Evolutionary conservation across 2,888 invertebrate species (phyloP).

Genomic region (Oxyscelio sp.): DNA sequence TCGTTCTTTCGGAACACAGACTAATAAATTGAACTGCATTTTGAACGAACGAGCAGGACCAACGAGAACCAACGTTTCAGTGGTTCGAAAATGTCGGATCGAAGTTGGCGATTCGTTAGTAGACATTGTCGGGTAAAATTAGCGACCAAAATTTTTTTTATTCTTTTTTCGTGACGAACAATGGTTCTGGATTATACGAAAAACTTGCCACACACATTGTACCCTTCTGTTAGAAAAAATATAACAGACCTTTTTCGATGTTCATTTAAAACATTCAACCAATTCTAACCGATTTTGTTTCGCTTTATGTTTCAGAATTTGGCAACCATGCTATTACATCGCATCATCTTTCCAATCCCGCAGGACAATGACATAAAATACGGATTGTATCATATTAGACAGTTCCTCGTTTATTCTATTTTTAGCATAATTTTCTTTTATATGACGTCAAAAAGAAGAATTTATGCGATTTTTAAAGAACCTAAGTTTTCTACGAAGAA

Average conservation of each 20-base stretch:
- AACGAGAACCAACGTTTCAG: constrained; percentile 71
- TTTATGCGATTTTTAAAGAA: too few species aligned
- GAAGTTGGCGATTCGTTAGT: constrained; percentile 71
- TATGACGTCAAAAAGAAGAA: neutral
- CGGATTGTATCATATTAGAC: constrained; percentile 15
- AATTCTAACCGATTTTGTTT: constrained; percentile 76
- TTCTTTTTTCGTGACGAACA: constrained; percentile 61
- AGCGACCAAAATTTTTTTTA: constrained; percentile 63
- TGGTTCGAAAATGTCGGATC: constrained; percentile 69
- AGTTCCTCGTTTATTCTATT: constrained; percentile 7
- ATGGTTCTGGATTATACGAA: constrained; percentile 50
- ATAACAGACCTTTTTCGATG: constrained; percentile 52
- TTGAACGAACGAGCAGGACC: constrained; percentile 65
- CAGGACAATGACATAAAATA: constrained; percentile 38
- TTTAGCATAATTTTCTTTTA: neutral
- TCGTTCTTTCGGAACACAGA: constrained; percentile 62
- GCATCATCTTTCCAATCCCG: constrained; percentile 79
- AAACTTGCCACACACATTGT: constrained; percentile 55
- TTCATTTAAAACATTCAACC: constrained; percentile 65
- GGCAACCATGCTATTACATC: constrained; percentile 86
- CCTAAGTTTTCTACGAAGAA: too few species aligned
- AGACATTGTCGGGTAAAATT: constrained; percentile 72
- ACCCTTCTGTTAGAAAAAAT: constrained; percentile 5
- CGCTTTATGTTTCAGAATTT: constrained; percentile 86
- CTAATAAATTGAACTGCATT: constrained; percentile 75